Evolutionary conservation across 2,113 vertebrate species (phyloP), one percentile per base, ranked within the genome.

Genomic region (Amphiprion percula): DNA sequence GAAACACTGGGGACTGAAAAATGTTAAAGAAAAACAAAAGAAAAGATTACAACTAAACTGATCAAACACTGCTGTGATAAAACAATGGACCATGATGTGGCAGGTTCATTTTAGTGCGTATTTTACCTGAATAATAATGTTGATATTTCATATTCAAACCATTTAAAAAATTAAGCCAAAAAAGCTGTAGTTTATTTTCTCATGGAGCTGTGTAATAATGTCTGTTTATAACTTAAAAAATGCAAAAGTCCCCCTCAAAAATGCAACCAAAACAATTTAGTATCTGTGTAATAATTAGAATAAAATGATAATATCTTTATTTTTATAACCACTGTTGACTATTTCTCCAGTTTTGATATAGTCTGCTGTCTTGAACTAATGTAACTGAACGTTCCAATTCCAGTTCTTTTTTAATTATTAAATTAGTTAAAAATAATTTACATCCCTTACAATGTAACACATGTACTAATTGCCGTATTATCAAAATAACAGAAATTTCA

Each of bases 371-470:
- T 44, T 44, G 41, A 44, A 44, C 65, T 78, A 65, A 59, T 3
- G 63, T 52, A 11, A 64, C 59, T 52, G 26, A 56, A 52, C 61
- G 72, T 78, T 68, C 24, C 5, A 46, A 21, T 50, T 65, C 10
- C 17, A n/a, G 9, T 60, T 66, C 61, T 56, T 30, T 15, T 6
- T 79, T 69, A 64, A 68, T 41, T 39, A 4, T 83, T 37, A 15
- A 44, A 71, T 78, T 52, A 76, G 55, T 62, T 59, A 50, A 79
- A 84, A 84, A 78, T 60, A 21, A 64, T 67, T 71, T 60, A 28
- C 59, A 71, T 33, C 17, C 39, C 37, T 44, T 24, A 19, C 50
- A 26, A 54, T 70, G 46, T 44, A 65, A 69, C 72, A 62, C 23
- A 74, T 55, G 49, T 41, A 16, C 47, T 79, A 87, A 77, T 71